phyloP scores from a whole-genome alignment of 2,888 invertebrate genomes.

The Campoplex capitator region DNA sequence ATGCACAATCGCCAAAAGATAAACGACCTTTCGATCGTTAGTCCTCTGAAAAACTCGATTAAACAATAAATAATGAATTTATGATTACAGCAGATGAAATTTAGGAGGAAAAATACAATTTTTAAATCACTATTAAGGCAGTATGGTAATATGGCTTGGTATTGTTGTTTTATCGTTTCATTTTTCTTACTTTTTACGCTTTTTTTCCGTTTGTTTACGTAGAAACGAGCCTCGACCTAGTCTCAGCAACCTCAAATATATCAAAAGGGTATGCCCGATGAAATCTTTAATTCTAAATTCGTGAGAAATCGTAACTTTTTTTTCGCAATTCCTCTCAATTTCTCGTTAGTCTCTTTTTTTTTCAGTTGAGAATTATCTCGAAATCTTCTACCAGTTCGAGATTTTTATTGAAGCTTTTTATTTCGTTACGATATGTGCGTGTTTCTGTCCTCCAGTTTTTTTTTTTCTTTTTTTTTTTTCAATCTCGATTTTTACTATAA shows the following conservation, averaged over 20 bases:
- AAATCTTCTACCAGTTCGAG: conserved; percentile 4
- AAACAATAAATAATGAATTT: conserved; percentile 67
- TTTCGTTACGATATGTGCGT: conserved; percentile 67
- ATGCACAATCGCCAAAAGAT: conserved; percentile 24
- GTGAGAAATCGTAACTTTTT: conserved; percentile 33
- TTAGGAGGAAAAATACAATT: conserved; percentile 61
- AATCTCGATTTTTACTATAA: conserved; percentile 31
- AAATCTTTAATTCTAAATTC: conserved; percentile 13
- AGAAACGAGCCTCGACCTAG: conserved; percentile 63
- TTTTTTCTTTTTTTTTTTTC: background rate
- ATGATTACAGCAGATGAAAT: conserved; percentile 24
- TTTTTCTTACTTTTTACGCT: background rate
- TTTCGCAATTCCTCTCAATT: conserved; percentile 1
- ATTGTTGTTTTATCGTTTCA: conserved; percentile 63
- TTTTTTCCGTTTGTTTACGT: conserved; percentile 53
- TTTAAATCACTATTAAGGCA: conserved; percentile 83
- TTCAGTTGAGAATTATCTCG: background rate
- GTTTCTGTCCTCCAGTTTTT: conserved; percentile 49
- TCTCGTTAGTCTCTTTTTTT: background rate
- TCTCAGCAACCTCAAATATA: conserved; percentile 42
- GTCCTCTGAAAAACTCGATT: conserved; percentile 37
- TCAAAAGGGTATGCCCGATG: conserved; percentile 35
- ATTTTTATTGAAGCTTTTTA: background rate
- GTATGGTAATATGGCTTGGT: conserved; percentile 83
- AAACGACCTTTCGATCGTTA: conserved; percentile 28